Conservation (phyloP, 2,113 vertebrate species). For the Fukomys damarensis region DNA sequence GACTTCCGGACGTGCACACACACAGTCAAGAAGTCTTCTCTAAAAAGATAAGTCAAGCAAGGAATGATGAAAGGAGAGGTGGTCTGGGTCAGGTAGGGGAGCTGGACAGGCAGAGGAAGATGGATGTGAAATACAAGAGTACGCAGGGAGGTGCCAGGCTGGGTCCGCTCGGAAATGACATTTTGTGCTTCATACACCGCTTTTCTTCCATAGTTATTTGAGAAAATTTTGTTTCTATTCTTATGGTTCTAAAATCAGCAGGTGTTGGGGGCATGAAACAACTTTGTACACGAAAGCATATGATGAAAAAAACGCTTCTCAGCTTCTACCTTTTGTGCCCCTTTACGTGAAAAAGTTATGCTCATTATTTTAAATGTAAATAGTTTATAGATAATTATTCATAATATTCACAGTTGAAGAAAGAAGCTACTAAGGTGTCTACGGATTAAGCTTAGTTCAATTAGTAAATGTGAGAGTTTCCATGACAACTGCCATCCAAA, state of each 20-base stretch:
- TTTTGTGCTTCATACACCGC: neutral
- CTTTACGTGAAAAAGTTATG: slow-evolving; percentile 26
- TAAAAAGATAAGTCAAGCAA: neutral
- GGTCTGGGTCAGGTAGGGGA: too few relatives aligned
- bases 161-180: neutral
- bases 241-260: slow-evolving; percentile 74
- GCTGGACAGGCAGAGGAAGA: neutral
- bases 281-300: slow-evolving; percentile 54
- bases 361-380: neutral
- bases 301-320: neutral
- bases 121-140: neutral
- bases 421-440: neutral
- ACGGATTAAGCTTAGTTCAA: neutral
- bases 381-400: slow-evolving; percentile 43
- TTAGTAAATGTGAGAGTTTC: neutral
- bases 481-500: neutral
- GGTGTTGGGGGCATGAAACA: slow-evolving; percentile 61
- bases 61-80: neutral
- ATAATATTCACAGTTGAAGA: neutral
- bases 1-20: neutral
- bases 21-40: neutral
- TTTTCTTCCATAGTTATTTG: neutral
- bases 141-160: neutral
- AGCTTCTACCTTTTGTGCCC: neutral
- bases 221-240: slow-evolving; percentile 45